Evolutionary conservation across 1,140 invertebrate genomes (phyloP), one percentile per base, ranked within the genome.

Genomic region (Chionoecetes opilio): DNA sequence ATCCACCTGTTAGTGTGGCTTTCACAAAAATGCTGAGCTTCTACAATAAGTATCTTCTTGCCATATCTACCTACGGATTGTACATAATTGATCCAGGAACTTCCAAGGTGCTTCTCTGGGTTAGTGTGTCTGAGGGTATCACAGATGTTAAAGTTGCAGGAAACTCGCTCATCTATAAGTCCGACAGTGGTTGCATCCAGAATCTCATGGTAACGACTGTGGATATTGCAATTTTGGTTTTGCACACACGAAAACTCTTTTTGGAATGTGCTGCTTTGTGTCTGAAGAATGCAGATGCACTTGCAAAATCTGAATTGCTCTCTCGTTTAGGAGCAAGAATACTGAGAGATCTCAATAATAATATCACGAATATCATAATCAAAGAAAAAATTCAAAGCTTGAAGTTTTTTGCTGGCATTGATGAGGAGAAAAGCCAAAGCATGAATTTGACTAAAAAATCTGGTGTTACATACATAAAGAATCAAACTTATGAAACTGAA

Each of bases 141-240:
- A 91, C 82, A 21, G 93, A 94, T 91, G 38, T 94, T 21, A 94
- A 94, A 31, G 93, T 94, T 5, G 84, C 88, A 21, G 93, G 93
- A 8, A 94, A 94, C 38, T 46, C 93, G 31, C 63, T 94, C 0
- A 94, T 94, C 26, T 94, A 94, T 41, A 94, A 82, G 85, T 91
- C 89, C 17, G 63, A 88, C 35, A 91, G 11, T 91, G 93, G 88
- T 5, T 82, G 88, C 29, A 94, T 94, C 34, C 87, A 94, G n/a
- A 94, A 94, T 46, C 91, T 94, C 11, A 94, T 94, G 93, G 35
- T 94, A 53, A 94, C 93, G 32, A 94, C 93, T 35, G 88, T 94
- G 26, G 93, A 94, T 46, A 84, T 94, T 90, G 93, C 93, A 21
- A 91, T 94, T 34, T 63, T 94, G 89, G 53, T 91, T 32, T 41